Base-by-base conservation (phyloP, 2,797 vertebrate species). In the Cyprinella venusta region DNA sequence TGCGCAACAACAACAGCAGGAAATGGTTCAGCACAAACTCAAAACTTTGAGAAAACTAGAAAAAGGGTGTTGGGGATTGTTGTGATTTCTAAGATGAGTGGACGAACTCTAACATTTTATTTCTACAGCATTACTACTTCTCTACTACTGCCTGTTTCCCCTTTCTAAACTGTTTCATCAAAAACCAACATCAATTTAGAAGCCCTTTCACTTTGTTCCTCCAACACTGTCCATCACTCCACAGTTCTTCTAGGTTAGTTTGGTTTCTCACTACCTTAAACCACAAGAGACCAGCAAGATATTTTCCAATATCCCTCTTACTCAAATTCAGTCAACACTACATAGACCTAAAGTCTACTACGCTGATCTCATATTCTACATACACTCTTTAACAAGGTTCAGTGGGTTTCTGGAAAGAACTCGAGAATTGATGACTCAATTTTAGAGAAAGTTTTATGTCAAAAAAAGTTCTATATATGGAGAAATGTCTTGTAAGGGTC, bases 351-450 rank as follows among this genome's bases (percentile, higher is more conserved):
- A 61, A 13, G 56, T 61, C 24, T 26, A 15, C 67, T 15, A 8
- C 21, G n/a, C 68, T 5, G 40, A 70, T 26, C 68, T 70, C 68
- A 48, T 71, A 15, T 48, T 71, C 42, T 71, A 24, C 56, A 59
- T 19, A 24, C n/a, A 24, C 56, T 59, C 56, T 59, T 59, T 21
- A 54, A 54, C 8, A 9, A 54, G 52, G 19, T 21, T 59, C 9
- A 12, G 1, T 59, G 54, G 8, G 1, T 9, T 56, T n/a, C 21
- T 10, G 8, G n/a, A 10, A 9, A 56, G 8, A 56, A 56, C 21
- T 4, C 1, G n/a, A 59, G 21, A n/a, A 10, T 12, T 10, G 4
- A 12, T 24, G 21, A 59, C 56, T 61, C n/a, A 6, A 61, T 26
- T 61, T 6, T 59, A 59, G 12, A 59, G 21, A 59, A 59, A 24